Percentiles rank a stretch among this genome's conserved stretches.
Evolutionary conservation across 2,797 vertebrate genomes (phyloP).

Genomic region (Chaetodon trifasciatus): DNA sequence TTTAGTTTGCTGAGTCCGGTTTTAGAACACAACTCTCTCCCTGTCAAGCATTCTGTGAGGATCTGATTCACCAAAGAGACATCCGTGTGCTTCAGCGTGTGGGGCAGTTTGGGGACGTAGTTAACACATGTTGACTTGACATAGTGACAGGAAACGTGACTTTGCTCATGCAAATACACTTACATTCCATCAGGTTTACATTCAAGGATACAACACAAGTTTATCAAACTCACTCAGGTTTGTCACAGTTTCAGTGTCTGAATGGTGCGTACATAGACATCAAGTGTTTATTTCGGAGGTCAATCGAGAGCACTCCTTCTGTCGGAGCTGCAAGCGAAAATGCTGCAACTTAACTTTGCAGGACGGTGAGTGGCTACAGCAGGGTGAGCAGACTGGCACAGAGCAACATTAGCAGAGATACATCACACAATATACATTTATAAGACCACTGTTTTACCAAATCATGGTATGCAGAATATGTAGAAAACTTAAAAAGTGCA

Average conservation of each 20-base stretch:
- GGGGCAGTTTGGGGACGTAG: slow-evolving; percentile 14
- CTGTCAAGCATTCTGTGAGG: slow-evolving; percentile 17
- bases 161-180: slow-evolving; percentile 59
- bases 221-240: slow-evolving; percentile 27
- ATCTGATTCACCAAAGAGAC: slow-evolving; percentile 27
- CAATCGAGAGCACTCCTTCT: slow-evolving; percentile 19
- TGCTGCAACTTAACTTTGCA: slow-evolving; percentile 21
- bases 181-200: slow-evolving; percentile 62
- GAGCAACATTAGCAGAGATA: slow-evolving; percentile 68
- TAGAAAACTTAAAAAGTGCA: slow-evolving; percentile 53
- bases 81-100: slow-evolving; percentile 15
- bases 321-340: slow-evolving; percentile 8
- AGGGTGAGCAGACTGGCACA: slow-evolving; percentile 55
- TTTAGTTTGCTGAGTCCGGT: slow-evolving; percentile 17
- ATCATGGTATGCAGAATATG: slow-evolving; percentile 46
- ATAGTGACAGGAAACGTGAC: slow-evolving; percentile 41
- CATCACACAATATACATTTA: slow-evolving; percentile 69
- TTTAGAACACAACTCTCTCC: neutral
- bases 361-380: slow-evolving; percentile 43
- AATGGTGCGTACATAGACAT: slow-evolving; percentile 26
- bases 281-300: slow-evolving; percentile 40
- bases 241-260: slow-evolving; percentile 24
- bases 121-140: slow-evolving; percentile 15
- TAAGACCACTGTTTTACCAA: slow-evolving; percentile 64
- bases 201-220: slow-evolving; percentile 40